Evolutionary conservation across 1,140 invertebrate species (phyloP), one percentile per base, ranked within the genome.

Genomic region (Magallana angulata): DNA sequence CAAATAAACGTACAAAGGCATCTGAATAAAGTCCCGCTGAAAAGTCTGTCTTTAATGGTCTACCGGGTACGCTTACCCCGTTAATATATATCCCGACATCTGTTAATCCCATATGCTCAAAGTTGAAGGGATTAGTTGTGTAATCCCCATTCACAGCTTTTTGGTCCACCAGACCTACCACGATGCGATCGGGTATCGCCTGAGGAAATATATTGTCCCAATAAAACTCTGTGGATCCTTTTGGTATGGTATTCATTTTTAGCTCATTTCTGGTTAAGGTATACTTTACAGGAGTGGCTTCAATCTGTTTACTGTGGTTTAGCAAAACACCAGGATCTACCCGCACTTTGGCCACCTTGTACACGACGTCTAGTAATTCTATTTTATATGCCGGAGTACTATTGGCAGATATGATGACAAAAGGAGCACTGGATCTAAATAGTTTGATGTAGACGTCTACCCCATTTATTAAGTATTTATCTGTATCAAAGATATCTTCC

Each of bases 131-230:
- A 80, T 90, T 90, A n/a, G 60, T 57, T 3, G 82, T 80, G 30
- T 90, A 90, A 86, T 80, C 62, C 60, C 89, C 86, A 64, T 24
- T 24, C 24, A 24, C 24, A 24, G 24, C 24, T 24, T 24, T 24
- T 24, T 24, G 24, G 24, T 24, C 24, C 24, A 24, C 24, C 24
- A 24, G 24, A 24, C 0, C 24, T 24, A 24, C 24, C 14, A 84
- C 64, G 5, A 80, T 58, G 30, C 84, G 85, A 60, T 84, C 59
- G 56, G 87, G 85, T 58, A 88, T n/a, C 36, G 80, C 62, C 14
- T 86, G 80, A 5, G 88, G 85, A n/a, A 86, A 89, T 18, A 89
- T 84, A 48, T 81, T 68, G 64, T 89, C 85, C 88, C 85, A 89
- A 16, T 82, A 83, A 59, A 89, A 89, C 62, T 86, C 80, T 1